A percentile compares a stretch with the other conserved stretches of the same genome.
Evolutionary conservation across 1,140 invertebrate species (phyloP).

Genomic region (Aleiodes sp.): DNA sequence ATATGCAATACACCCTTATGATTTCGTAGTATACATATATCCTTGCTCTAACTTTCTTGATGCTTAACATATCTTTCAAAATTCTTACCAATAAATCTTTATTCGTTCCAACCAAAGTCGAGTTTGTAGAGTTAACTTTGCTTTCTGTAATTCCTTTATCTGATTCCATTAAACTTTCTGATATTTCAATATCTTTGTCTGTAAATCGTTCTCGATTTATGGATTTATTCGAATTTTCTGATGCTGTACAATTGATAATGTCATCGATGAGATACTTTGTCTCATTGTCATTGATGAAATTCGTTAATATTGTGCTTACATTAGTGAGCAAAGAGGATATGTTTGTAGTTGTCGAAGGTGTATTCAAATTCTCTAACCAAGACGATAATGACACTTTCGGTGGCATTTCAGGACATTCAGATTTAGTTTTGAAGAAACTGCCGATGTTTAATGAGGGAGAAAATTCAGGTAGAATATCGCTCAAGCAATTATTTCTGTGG

Average conservation of each 20-base stretch:
- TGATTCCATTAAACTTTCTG: neutral
- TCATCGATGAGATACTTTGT: conserved; percentile 1
- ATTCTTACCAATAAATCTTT: conserved; percentile 14
- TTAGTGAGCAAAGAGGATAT: neutral
- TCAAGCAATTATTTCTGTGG: neutral
- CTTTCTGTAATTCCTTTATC: neutral
- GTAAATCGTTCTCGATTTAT: neutral
- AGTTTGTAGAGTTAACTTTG: neutral
- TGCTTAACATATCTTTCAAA: conserved; percentile 19
- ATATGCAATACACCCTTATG: conserved; percentile 27
- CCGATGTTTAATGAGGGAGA: too few relatives aligned
- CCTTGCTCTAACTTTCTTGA: conserved; percentile 24
- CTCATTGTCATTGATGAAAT: conserved; percentile 21
- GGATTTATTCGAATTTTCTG: neutral
- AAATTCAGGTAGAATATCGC: neutral
- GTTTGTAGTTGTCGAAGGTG: neutral
- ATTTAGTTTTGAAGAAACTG: neutral
- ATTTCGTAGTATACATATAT: conserved; percentile 26
- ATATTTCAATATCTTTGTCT: neutral
- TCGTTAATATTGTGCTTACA: conserved; percentile 8
- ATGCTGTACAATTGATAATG: neutral
- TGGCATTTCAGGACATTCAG: neutral
- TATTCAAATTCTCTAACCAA: conserved; percentile 20
- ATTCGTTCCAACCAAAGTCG: neutral
- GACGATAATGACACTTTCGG: conserved; percentile 5